phyloP scores from a whole-genome alignment of 2,888 invertebrate genomes.

The Cosmia pyralina region DNA sequence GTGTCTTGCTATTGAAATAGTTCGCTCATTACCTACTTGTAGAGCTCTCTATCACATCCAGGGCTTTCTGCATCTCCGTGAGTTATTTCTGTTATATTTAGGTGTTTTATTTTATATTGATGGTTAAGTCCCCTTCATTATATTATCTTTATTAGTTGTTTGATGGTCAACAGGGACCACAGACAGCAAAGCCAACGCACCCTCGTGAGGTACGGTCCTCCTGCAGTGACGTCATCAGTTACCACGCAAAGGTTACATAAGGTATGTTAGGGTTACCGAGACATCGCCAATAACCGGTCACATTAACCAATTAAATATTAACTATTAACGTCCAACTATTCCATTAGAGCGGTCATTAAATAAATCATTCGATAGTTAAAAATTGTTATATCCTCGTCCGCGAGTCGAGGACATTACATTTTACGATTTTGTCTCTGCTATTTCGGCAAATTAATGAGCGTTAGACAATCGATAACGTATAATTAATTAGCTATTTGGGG shows the following conservation, averaged over 20 bases:
- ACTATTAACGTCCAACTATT: conserved; percentile 71
- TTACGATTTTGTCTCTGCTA: conserved; percentile 77
- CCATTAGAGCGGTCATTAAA: conserved; percentile 77
- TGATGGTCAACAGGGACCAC: background rate
- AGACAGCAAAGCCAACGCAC: background rate
- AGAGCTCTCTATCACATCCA: background rate
- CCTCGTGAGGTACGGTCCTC: conserved; percentile 8
- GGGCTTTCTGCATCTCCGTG: no score
- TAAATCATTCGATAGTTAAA: conserved; percentile 80
- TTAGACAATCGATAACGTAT: conserved; percentile 70
- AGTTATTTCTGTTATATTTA: background rate
- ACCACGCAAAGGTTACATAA: conserved; percentile 52
- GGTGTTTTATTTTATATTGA: background rate
- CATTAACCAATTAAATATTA: conserved; percentile 77
- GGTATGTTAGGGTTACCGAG: conserved; percentile 62
- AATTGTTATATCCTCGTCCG: conserved; percentile 75
- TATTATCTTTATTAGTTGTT: conserved; percentile 10
- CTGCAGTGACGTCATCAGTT: conserved; percentile 47
- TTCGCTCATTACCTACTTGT: background rate
- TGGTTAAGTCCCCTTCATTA: background rate
- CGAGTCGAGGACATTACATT: conserved; percentile 75
- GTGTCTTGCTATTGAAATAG: background rate
- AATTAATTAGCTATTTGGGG: conserved; percentile 61
- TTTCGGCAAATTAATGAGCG: conserved; percentile 77
- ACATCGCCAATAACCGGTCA: conserved; percentile 73